Evolutionary conservation across 2,888 invertebrate species (phyloP).

Genomic region (Hydraecia micacea): DNA sequence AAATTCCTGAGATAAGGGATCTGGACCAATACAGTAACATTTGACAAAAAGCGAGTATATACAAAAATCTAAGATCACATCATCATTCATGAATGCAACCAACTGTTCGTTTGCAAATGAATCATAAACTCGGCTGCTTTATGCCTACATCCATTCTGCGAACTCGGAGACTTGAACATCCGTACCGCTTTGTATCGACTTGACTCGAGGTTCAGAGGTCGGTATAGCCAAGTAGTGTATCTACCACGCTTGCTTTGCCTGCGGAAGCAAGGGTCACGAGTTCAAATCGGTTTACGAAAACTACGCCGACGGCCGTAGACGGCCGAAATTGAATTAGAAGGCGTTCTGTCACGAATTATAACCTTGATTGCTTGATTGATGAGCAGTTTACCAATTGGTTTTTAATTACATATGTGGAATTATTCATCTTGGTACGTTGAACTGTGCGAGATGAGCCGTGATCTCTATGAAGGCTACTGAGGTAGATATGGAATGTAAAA

Average conservation of each 20-base stretch:
- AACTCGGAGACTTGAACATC: slow-evolving; percentile 60
- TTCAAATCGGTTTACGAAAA: slow-evolving; percentile 75
- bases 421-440: slow-evolving; percentile 42
- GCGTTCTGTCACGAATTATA: slow-evolving; percentile 64
- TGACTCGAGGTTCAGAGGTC: slow-evolving; percentile 68
- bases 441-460: slow-evolving; percentile 12
- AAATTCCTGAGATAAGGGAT: slow-evolving; percentile 43
- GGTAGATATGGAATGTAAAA: not conserved
- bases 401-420: slow-evolving; percentile 55
- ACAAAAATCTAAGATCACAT: slow-evolving; percentile 58
- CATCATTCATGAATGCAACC: slow-evolving; percentile 62
- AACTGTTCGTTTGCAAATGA: slow-evolving; percentile 61
- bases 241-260: slow-evolving; percentile 58
- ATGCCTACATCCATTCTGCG: slow-evolving; percentile 71
- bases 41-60: slow-evolving; percentile 41
- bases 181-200: slow-evolving; percentile 57
- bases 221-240: slow-evolving; percentile 60
- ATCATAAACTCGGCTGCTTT: slow-evolving; percentile 58
- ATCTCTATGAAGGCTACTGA: not conserved
- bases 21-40: slow-evolving; percentile 14
- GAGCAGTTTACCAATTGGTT: slow-evolving; percentile 59
- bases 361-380: slow-evolving; percentile 59
- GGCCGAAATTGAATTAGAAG: slow-evolving; percentile 74
- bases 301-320: slow-evolving; percentile 70
- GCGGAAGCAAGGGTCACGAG: slow-evolving; percentile 79